Evolutionary conservation across 2,888 invertebrate species (phyloP).

Genomic region (Drosophila anomelani): DNA sequence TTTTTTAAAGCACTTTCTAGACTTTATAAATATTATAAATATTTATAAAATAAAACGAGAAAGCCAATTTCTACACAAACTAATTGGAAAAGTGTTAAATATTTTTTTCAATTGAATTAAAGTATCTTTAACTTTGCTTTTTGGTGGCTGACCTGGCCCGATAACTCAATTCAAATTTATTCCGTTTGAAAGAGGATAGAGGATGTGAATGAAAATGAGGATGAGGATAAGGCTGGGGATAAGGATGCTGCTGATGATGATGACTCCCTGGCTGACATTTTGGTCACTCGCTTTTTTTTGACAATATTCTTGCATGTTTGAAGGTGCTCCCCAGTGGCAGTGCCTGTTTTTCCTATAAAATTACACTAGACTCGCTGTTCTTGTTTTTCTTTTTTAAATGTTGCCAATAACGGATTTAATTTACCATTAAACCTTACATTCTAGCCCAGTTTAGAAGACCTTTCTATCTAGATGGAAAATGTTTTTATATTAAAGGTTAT

Average conservation of each 20-base stretch:
- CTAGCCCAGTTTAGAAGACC: no score
- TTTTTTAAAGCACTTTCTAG: not conserved
- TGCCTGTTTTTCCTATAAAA: not conserved
- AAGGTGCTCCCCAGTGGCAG: not conserved
- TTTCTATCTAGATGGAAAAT: no score
- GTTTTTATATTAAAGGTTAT: no score
- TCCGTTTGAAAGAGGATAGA: slow-evolving; percentile 11
- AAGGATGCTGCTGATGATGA: slow-evolving; percentile 28
- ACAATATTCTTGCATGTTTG: not conserved
- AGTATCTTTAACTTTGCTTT: slow-evolving; percentile 1
- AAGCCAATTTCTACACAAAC: not conserved
- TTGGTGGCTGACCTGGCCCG: not conserved
- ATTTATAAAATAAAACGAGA: no score
- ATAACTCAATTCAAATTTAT: slow-evolving; percentile 30
- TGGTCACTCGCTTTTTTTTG: slow-evolving; percentile 19
- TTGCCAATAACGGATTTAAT: no score
- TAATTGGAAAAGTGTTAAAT: slow-evolving; percentile 5
- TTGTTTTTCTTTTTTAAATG: not conserved
- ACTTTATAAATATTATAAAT: no score
- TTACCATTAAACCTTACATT: no score
- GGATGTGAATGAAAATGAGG: slow-evolving; percentile 8
- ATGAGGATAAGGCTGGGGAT: slow-evolving; percentile 15
- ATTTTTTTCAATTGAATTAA: slow-evolving; percentile 11
- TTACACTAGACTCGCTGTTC: not conserved
- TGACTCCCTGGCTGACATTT: slow-evolving; percentile 41